A percentile compares a stretch with the other conserved stretches of the same genome.
Conservation (phyloP, 2,888 invertebrate genomes). For the Smittia sp. region DNA sequence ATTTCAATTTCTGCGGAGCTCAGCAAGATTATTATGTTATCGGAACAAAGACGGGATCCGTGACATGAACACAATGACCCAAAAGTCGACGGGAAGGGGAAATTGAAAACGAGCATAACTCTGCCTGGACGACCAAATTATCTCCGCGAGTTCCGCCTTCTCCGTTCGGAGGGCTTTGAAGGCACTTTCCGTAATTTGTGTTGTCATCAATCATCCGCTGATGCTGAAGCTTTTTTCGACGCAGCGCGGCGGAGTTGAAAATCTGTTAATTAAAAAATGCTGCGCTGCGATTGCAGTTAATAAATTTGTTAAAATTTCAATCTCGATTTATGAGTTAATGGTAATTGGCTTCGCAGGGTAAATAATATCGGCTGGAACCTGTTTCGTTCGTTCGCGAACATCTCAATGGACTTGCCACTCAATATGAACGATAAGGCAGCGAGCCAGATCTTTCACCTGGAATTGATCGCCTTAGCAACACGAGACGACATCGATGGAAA, state of each 20-base stretch:
- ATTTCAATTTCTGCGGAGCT: not conserved
- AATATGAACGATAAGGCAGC: not conserved
- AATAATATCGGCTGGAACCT: slow-evolving; percentile 8
- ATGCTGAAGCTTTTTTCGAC: not conserved
- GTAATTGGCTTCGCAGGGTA: slow-evolving; percentile 1
- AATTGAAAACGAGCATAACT: not conserved
- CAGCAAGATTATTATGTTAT: slow-evolving; percentile 8
- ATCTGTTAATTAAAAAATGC: slow-evolving; percentile 19
- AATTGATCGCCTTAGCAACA: not conserved
- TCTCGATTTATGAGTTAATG: slow-evolving; percentile 25
- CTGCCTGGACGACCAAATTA: not conserved
- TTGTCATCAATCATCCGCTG: slow-evolving; percentile 21
- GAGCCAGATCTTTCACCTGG: not conserved
- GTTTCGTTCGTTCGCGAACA: not conserved
- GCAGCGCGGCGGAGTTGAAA: not conserved
- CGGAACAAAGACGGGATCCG: not conserved
- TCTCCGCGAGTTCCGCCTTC: slow-evolving; percentile 6
- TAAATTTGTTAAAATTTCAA: slow-evolving; percentile 24
- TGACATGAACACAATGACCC: slow-evolving; percentile 16
- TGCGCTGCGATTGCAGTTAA: not conserved
- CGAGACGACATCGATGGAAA: not conserved
- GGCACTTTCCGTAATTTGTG: not conserved
- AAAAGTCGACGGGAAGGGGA: not conserved
- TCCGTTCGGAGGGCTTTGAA: not conserved
- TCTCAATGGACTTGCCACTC: slow-evolving; percentile 7